Evolutionary conservation across 2,888 invertebrate genomes (phyloP), one percentile per base, ranked within the genome.

Genomic region (Parnassius smintheus): DNA sequence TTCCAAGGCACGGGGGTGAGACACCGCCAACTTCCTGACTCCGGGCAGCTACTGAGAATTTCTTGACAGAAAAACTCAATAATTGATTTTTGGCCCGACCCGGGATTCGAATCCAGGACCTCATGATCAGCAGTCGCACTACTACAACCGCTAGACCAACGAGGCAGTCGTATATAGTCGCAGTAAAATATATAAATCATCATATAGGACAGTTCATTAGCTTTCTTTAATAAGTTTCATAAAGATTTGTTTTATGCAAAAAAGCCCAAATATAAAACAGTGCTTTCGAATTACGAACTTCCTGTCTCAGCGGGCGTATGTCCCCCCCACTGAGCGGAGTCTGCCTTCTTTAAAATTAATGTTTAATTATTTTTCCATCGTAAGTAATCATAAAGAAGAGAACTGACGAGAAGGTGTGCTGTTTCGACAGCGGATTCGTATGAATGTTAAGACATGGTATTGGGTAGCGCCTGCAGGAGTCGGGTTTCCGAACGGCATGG

Each of bases 401-500:
- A 46, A 54, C 48, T 11, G 52, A 53, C 35, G 35, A n/a, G 57
- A n/a, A 53, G 49, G 48, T 49, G 45, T 58, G 46, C 12, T 9
- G 49, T 49, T 49, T 49, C 41, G 42, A 49, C 59, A 13, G 41
- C 8, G 13, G 13, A 13, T 13, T 10, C 10, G 13, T 12, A 8
- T 49, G 9, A n/a, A 13, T 54, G 54, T 57, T 9, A 9, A 49
- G 50, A 50, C 44, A 49, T 45, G 44, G 62, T 58, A 54, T 62
- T 49, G 49, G 44, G 54, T 62, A 45, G 44, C 58, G 45, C 35
- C 49, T 53, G 54, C 58, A 25, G 44, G 58, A 11, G 44, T 62
- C 50, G 64, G 41, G 66, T 66, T 68, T 59, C 66, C 44, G 50
- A 61, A 63, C 66, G 54, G 25, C 64, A 66, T 64, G 65, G 64